These are phyloP conservation scores for Pomacea canaliculata DNA, from an alignment of 2,888 invertebrate genomes.

Conservation along the genomic window DNA sequence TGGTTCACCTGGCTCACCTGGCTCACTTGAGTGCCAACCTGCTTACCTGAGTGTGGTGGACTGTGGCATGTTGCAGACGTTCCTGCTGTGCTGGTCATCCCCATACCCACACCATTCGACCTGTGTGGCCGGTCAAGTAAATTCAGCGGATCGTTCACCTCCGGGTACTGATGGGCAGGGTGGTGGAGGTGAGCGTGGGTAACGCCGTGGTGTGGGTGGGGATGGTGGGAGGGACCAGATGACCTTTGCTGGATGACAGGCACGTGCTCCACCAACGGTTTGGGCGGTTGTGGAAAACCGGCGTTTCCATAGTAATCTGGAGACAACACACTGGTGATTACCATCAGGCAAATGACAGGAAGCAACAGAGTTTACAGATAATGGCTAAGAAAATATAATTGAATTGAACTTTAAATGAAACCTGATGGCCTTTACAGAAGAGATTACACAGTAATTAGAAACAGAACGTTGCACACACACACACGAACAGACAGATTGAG, in stretches of 20 bases:
- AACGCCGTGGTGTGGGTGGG: constrained; percentile 5
- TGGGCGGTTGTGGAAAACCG: constrained; percentile 41
- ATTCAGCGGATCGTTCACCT: constrained; percentile 51
- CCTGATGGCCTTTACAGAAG: too few species aligned
- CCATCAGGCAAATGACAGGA: too few species aligned
- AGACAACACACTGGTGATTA: background rate
- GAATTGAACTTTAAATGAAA: too few species aligned
- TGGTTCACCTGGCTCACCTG: too few species aligned
- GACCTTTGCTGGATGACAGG: constrained; percentile 60
- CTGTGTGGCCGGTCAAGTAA: constrained; percentile 54
- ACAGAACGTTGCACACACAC: too few species aligned
- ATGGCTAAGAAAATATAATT: too few species aligned
- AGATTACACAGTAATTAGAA: too few species aligned
- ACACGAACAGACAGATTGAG: too few species aligned
- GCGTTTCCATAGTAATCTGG: constrained; percentile 42
- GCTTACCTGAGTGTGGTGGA: constrained; percentile 49
- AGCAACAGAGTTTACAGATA: too few species aligned
- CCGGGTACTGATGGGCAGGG: constrained; percentile 28
- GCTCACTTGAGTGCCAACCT: too few species aligned
- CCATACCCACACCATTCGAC: constrained; percentile 40
- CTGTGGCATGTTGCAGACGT: constrained; percentile 51
- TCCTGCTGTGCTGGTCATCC: constrained; percentile 2
- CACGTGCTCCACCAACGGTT: constrained; percentile 63
- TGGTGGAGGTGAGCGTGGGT: constrained; percentile 12
- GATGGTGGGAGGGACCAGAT: constrained; percentile 37